phyloP scores from a whole-genome alignment of 2,888 invertebrate genomes.

The Chymomyza amoena region DNA sequence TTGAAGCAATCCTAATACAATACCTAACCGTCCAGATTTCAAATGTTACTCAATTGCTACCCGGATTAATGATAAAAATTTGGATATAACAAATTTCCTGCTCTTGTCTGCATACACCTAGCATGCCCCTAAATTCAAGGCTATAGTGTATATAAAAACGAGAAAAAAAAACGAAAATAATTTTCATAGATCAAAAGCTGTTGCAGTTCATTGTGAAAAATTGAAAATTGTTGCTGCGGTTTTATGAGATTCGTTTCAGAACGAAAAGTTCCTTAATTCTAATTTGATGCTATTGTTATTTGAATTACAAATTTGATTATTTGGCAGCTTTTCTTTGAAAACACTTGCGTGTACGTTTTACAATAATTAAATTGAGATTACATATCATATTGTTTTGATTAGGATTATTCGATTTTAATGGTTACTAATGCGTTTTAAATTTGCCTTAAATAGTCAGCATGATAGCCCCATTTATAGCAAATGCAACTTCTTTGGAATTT shows the following conservation, averaged over 20 bases:
- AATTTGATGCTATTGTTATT: not conserved
- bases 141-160: too few relatives aligned
- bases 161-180: not conserved
- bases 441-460: constrained; percentile 9
- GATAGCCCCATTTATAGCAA: not conserved
- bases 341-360: not conserved
- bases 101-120: too few relatives aligned
- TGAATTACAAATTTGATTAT: not conserved
- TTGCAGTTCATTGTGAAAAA: constrained; percentile 15
- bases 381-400: not conserved
- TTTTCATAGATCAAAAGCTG: not conserved
- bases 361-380: not conserved
- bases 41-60: too few relatives aligned
- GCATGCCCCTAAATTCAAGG: too few relatives aligned
- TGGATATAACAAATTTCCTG: too few relatives aligned
- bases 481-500: not conserved
- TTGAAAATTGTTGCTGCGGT: constrained; percentile 24
- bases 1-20: too few relatives aligned
- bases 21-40: too few relatives aligned
- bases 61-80: too few relatives aligned
- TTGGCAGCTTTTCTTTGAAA: not conserved
- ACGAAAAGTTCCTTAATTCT: not conserved
- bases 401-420: constrained; percentile 39
- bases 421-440: constrained; percentile 62
- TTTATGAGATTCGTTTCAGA: not conserved